A percentile compares a stretch with the other conserved stretches of the same genome.
phyloP scores from a whole-genome alignment of 2,888 invertebrate species.

The Parnassius apollo region DNA sequence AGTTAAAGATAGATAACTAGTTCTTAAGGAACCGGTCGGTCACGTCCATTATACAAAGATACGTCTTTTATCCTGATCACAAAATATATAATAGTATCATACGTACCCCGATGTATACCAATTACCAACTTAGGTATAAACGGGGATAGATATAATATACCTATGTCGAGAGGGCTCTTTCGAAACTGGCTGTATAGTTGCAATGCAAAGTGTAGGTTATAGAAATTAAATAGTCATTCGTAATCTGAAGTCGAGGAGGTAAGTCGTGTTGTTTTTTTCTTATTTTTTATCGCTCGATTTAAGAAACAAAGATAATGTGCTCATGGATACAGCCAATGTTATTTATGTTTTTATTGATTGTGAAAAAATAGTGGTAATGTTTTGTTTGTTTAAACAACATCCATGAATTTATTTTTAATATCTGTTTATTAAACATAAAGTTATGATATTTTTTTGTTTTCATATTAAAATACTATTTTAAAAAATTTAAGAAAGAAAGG shows the following conservation, averaged over 20 bases:
- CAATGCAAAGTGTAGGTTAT: slow-evolving; percentile 9
- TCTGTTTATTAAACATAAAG: too few relatives aligned
- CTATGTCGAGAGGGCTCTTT: slow-evolving; percentile 3
- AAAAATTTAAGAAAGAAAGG: too few relatives aligned
- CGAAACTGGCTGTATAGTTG: slow-evolving; percentile 10
- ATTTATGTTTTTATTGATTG: slow-evolving; percentile 6
- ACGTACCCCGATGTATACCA: background rate
- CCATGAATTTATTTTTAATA: too few relatives aligned
- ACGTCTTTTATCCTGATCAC: background rate
- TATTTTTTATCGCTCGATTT: slow-evolving; percentile 14
- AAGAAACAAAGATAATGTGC: background rate
- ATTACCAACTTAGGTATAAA: background rate
- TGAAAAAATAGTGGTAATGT: background rate
- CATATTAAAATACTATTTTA: too few relatives aligned
- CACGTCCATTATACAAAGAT: slow-evolving; percentile 6
- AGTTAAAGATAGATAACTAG: slow-evolving; percentile 15
- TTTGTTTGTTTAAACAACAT: background rate
- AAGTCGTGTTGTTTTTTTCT: slow-evolving; percentile 40
- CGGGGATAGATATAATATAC: background rate
- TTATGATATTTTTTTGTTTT: too few relatives aligned
- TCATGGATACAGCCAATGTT: slow-evolving; percentile 9
- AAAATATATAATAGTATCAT: too few relatives aligned
- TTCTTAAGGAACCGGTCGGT: slow-evolving; percentile 14
- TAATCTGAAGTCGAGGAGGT: slow-evolving; percentile 40
- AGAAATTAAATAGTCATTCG: slow-evolving; percentile 36